A percentile compares a stretch with the other conserved stretches of the same genome.
These are phyloP conservation scores for Epinotia bilunana DNA, from an alignment of 2,888 invertebrate species.

Conservation along the genomic window DNA sequence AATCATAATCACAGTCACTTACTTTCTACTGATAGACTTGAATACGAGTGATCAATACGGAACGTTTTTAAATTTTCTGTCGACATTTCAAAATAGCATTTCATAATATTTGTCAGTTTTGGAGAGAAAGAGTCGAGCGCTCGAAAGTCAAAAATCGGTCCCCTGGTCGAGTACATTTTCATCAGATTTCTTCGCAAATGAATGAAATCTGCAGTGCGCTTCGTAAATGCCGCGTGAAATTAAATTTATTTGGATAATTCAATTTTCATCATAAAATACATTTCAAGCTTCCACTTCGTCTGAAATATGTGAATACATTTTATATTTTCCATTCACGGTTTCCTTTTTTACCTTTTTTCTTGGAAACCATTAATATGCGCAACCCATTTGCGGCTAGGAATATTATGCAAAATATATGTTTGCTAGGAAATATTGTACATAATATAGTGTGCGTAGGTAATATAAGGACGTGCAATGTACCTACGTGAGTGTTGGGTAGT, in stretches of 20 bases:
- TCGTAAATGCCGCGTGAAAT: constrained; percentile 23
- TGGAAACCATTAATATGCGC: constrained; percentile 3
- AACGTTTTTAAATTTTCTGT: too few relatives aligned
- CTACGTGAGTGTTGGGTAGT: too few relatives aligned
- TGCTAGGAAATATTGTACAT: not conserved
- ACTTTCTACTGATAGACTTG: too few relatives aligned
- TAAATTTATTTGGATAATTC: constrained; percentile 36
- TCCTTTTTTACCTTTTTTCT: not conserved
- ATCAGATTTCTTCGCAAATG: not conserved
- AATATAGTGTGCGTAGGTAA: not conserved
- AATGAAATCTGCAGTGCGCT: not conserved
- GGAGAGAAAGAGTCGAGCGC: too few relatives aligned
- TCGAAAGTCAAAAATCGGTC: too few relatives aligned
- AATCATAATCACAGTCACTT: too few relatives aligned
- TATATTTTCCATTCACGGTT: constrained; percentile 3
- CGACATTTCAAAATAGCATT: too few relatives aligned
- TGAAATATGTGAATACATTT: constrained; percentile 11
- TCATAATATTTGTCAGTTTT: too few relatives aligned
- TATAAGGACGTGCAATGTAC: too few relatives aligned
- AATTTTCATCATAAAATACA: constrained; percentile 27
- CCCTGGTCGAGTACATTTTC: constrained; percentile 4
- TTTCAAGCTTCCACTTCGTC: constrained; percentile 1
- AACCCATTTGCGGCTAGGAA: not conserved
- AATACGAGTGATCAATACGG: too few relatives aligned
- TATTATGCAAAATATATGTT: not conserved